phyloP scores from a whole-genome alignment of 1,140 invertebrate species.

The Ooceraea biroi region DNA sequence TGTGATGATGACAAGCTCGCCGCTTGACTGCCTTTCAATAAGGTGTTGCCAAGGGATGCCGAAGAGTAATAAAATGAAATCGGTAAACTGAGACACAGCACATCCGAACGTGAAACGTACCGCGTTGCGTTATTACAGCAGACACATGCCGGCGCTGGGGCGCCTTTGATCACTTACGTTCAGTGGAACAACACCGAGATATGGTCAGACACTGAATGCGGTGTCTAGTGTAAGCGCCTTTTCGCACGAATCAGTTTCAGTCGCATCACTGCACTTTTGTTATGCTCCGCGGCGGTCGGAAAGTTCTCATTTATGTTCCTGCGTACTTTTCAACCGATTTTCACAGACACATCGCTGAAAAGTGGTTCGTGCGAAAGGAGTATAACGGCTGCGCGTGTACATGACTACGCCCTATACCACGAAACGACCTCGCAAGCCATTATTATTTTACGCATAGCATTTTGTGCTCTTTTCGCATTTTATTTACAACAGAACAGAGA shows the following conservation, averaged over 20 bases:
- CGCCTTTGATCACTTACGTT: conserved; percentile 2
- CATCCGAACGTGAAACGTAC: neutral
- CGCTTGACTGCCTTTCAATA: conserved; percentile 33
- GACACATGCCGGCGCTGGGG: conserved; percentile 32
- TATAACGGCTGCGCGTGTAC: conserved; percentile 37
- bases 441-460: conserved; percentile 20
- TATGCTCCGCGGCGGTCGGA: conserved; percentile 11
- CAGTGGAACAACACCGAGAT: conserved; percentile 26
- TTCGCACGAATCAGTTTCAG: conserved; percentile 31
- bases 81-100: conserved; percentile 21
- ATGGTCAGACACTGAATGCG: conserved; percentile 26
- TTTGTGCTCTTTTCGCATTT: conserved; percentile 25
- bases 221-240: conserved; percentile 31
- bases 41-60: conserved; percentile 39
- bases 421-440: conserved; percentile 22
- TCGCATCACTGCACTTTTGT: neutral
- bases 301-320: conserved; percentile 51
- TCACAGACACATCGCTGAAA: conserved; percentile 15
- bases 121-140: neutral
- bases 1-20: conserved; percentile 26
- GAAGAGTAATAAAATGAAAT: neutral
- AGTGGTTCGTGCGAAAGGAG: conserved; percentile 32
- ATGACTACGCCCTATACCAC: conserved; percentile 10
- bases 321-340: conserved; percentile 17
- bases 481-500: neutral